Percentiles rank a stretch among this genome's conserved stretches.
phyloP scores from a whole-genome alignment of 1,140 invertebrate species.

The Laupala kohalensis region DNA sequence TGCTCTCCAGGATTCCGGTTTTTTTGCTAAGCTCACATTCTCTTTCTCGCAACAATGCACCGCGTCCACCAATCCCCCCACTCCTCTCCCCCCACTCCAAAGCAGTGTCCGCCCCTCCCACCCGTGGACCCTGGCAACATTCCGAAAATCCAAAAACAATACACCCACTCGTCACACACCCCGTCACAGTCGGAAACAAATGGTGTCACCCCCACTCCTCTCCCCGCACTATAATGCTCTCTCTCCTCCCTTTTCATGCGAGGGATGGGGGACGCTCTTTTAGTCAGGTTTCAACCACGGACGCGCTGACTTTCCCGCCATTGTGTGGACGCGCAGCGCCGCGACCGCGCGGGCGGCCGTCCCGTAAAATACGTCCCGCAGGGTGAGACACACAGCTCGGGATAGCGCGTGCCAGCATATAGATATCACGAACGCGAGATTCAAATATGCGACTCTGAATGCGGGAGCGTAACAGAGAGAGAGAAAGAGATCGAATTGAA shows the following conservation, averaged over 20 bases:
- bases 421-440: neutral
- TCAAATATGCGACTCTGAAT: neutral
- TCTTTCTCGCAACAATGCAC: too few relatives aligned
- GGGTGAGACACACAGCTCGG: too few relatives aligned
- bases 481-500: slow-evolving; percentile 5
- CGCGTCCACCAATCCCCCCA: neutral
- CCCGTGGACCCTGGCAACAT: neutral
- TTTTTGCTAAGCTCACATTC: neutral
- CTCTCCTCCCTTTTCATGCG: too few relatives aligned
- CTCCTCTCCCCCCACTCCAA: too few relatives aligned
- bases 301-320: neutral
- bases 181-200: neutral
- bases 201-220: neutral
- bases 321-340: neutral
- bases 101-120: neutral
- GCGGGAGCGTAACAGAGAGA: neutral
- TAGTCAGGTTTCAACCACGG: neutral
- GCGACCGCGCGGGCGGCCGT: neutral
- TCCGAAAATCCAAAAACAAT: neutral
- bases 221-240: neutral
- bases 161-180: neutral
- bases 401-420: neutral
- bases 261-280: neutral
- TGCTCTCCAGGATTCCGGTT: neutral
- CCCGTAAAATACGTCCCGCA: neutral